phyloP scores from a whole-genome alignment of 2,113 vertebrate species.

The Noctilio leporinus region DNA sequence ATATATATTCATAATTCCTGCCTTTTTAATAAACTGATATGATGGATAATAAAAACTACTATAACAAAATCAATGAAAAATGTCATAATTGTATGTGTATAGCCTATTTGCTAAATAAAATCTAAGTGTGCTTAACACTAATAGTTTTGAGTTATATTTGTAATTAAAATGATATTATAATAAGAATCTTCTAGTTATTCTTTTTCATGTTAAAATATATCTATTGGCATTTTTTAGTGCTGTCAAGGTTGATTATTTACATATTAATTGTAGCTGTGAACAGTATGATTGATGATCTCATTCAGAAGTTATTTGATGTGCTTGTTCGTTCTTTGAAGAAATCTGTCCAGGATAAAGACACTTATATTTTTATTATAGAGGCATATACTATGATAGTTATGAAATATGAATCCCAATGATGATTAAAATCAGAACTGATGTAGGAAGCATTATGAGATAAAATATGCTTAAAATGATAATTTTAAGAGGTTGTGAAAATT shows the following conservation, averaged over 20 bases:
- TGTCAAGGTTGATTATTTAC: conserved; percentile 95
- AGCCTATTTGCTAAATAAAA: neutral
- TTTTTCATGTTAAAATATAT: conserved; percentile 31
- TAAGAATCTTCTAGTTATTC: neutral
- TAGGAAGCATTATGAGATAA: neutral
- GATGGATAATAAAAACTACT: neutral
- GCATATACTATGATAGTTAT: neutral
- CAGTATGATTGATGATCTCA: conserved; percentile 90
- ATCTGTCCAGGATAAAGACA: conserved; percentile 91
- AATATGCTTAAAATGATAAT: neutral
- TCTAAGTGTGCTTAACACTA: neutral
- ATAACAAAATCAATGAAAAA: neutral
- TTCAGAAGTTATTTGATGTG: conserved; percentile 94
- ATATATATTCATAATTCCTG: neutral
- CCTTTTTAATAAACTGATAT: neutral
- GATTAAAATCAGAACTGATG: neutral
- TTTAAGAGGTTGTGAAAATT: neutral
- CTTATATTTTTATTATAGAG: neutral
- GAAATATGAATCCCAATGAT: neutral
- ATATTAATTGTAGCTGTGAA: conserved; percentile 96
- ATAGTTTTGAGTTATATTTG: neutral
- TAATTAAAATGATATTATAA: conserved; percentile 9
- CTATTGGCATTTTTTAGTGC: conserved; percentile 78
- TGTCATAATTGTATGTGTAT: neutral
- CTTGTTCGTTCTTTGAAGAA: conserved; percentile 91